Conservation (phyloP, 2,797 vertebrate genomes). For the Sciurus vulgaris region DNA sequence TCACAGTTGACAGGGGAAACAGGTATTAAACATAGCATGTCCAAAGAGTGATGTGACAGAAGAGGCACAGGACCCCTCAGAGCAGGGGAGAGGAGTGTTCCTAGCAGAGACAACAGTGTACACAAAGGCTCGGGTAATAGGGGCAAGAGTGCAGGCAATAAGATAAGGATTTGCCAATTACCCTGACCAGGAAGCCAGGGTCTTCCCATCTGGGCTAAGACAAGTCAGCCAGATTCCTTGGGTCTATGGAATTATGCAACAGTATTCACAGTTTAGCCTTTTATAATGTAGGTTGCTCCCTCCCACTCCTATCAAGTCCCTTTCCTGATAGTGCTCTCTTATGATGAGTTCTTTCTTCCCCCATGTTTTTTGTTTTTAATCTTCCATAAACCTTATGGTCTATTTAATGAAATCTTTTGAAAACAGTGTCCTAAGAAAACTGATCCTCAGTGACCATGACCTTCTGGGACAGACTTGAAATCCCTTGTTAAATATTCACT, state of each 20-base stretch:
- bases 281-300: neutral
- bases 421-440: neutral
- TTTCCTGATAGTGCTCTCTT: neutral
- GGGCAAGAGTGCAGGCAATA: neutral
- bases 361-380: neutral
- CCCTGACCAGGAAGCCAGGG: neutral
- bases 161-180: neutral
- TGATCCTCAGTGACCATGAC: neutral
- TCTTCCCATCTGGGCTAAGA: too few relatives aligned
- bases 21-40: neutral
- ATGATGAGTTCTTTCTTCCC: neutral
- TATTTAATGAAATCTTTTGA: neutral
- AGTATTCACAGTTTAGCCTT: neutral
- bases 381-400: neutral
- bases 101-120: neutral
- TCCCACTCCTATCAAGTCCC: neutral
- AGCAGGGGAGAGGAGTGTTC: neutral
- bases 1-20: neutral
- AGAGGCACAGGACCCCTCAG: neutral
- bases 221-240: neutral
- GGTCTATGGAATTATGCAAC: neutral
- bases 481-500: neutral
- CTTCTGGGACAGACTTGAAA: neutral
- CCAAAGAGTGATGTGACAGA: neutral
- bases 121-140: neutral